Conservation (phyloP, 2,113 vertebrate genomes). For the Glaucidium brasilianum region DNA sequence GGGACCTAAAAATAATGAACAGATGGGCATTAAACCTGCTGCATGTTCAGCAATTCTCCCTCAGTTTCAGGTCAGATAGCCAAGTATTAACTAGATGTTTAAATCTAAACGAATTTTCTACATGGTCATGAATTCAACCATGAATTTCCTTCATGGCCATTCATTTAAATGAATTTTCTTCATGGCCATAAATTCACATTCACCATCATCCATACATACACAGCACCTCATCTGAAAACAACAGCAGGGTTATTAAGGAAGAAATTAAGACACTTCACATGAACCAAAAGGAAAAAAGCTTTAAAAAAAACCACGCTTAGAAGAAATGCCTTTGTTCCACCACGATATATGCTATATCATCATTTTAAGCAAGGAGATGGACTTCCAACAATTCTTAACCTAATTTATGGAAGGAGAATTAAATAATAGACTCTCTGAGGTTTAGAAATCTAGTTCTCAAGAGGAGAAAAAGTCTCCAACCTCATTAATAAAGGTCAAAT, state of each 20-base stretch:
- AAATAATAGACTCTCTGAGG: slow-evolving; percentile 7
- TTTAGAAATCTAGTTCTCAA: background rate
- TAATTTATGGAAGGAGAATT: slow-evolving; percentile 8
- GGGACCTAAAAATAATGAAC: background rate
- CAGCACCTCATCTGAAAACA: background rate
- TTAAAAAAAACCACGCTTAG: background rate
- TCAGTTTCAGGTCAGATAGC: background rate
- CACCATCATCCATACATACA: accelerated
- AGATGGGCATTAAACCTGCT: background rate
- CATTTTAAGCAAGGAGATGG: background rate
- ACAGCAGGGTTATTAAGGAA: background rate
- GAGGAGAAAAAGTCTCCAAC: background rate
- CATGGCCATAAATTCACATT: background rate
- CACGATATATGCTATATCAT: background rate
- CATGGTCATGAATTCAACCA: background rate
- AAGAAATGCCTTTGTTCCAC: background rate
- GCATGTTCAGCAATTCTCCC: background rate
- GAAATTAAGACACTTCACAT: background rate
- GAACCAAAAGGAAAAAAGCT: background rate
- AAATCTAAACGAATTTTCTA: background rate
- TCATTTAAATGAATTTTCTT: background rate
- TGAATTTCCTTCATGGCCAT: background rate
- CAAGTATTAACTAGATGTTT: background rate
- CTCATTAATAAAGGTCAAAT: slow-evolving; percentile 42
- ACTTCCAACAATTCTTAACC: background rate